Evolutionary conservation across 1,140 invertebrate genomes (phyloP), one percentile per base, ranked within the genome.

Genomic region (Drosophila burlai): DNA sequence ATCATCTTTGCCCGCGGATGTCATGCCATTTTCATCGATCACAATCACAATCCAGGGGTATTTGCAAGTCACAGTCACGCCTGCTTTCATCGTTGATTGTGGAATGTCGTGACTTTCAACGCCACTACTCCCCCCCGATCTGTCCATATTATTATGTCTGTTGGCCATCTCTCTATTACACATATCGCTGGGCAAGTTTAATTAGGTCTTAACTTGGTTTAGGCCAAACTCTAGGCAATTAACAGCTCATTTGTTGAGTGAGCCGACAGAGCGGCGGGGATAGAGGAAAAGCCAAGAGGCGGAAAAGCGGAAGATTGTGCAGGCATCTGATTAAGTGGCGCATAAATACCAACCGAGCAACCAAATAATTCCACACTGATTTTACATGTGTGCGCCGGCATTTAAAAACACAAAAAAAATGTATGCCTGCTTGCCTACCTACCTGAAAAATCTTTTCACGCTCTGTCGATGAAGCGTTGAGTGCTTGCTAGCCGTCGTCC

Each of bases 391-490:
- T 4, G 7, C 34, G 9, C 46, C 24, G 78, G 78, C 74, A 85
- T 85, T 85, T 85, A 78, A 85, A 82, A 82, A 85, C 74, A 82
- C 82, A 85, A 85, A 84, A 82, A 76, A 47, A 16, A 26, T 10
- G 11, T 36, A 11, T 36, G 4, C 11, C 34, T 36, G 11, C 34
- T 0, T 15, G 2, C 4, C 13, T 31, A 18, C 49, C 54, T 15
- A 21, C 34, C 52, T 71, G 66, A 73, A 68, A 74, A 80, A 77
- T 47, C 64, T 78, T 76, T 81, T 86, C 83, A 86, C 83, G 83
- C 79, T 86, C 83, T 82, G 67, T 69, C 80, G 79, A 76, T 82
- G 83, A 80, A 86, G 83, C 83, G 82, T 80, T 85, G 64, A 69
- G 63, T 54, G 46, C 57, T 24, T 31, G 42, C 45, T 38, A 10